Base-by-base conservation (phyloP, 1,140 invertebrate species). In the Temnothorax longispinosus region DNA sequence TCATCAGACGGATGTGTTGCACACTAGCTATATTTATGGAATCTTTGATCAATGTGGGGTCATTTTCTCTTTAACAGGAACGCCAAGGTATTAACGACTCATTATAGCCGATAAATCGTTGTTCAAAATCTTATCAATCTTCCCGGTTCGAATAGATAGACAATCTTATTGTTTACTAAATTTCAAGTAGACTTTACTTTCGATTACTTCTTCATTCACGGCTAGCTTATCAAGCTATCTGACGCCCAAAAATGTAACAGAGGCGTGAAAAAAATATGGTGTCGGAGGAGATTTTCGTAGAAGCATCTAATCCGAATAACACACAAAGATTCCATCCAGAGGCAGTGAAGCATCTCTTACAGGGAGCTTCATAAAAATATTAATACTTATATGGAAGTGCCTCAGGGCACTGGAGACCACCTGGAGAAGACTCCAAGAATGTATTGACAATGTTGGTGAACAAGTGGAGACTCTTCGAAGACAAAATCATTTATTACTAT, bases 1-100 rank as follows among this genome's bases (percentile, higher is more conserved):
- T 27, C 56, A 27, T 27, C 56, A 13, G 47, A 4, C n/a, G 21
- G 21, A 18, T 58, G 7, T 64, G 32, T 64, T 41, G 38, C 35
- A 58, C 38, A 44, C 56, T n/a, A 35, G 38, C 75, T 41, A n/a
- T 5, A 47, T 62, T 44, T 77, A 44, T 44, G 21, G 18, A 64
- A 62, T 77, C 32, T 77, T 76, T 62, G 21, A 77, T 77, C 38
- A 62, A 32, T 44, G 15, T 47, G 27, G 15, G 8, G 13, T 77
- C 21, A 35, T 60, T 47, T 47, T 77, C 10, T 62, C 18, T 62
- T 18, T 8, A 62, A 47, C 27, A 32, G 15, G 6, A 77, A 62
- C 38, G 11, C 21, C 54, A 44, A 18, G 2, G 1, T 60, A 10
- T 60, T 27, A 60, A 54, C 32, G 5, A 5, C 41, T 41, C 52